Evolutionary conservation across 2,797 vertebrate genomes (phyloP), one percentile per base, ranked within the genome.

Genomic region (Microtus californicus): DNA sequence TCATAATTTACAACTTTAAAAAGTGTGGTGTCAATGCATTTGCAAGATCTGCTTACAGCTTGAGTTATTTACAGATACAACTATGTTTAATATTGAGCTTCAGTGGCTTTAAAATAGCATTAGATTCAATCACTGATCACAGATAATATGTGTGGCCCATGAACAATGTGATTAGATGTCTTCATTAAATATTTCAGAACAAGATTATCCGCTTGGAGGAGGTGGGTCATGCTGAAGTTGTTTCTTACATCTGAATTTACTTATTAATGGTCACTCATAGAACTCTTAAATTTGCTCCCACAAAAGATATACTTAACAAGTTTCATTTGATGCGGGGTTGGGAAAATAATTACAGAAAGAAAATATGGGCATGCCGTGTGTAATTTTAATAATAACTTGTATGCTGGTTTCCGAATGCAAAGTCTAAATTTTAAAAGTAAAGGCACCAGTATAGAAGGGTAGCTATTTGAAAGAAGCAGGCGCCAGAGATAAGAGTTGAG

Each of bases 21-120:
- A 94, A 96, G 82, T 96, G 87, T 83, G 80, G 88, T 80, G 76
- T 77, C 86, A 96, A 93, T 93, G 69, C 63, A 81, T 96, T 96
- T 97, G 78, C 73, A 96, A 48, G 76, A 76, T 82, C 80, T 91
- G 94, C 90, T 77, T 94, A 95, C 90, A 97, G 94, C 89, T 96
- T 97, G 93, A 81, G 91, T 96, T 96, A 95, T 92, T 97, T 97
- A 96, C 95, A 98, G 97, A 90, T 97, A 95, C 74, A 96, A 96
- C 79, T 87, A 82, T 93, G 90, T 69, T 96, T 94, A 96, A 93
- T 87, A 79, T 81, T 45, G 82, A 90, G 82, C 93, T 96, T 93
- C 40, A 81, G 40, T 91, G 76, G 73, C 83, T 96, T 97, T 94
- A 92, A 97, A 94, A 87, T 83, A 95, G 89, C 94, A 96, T 91